These are phyloP conservation scores for Drosophila ezoana DNA, from an alignment of 2,888 invertebrate genomes.

Conservation along the genomic window DNA sequence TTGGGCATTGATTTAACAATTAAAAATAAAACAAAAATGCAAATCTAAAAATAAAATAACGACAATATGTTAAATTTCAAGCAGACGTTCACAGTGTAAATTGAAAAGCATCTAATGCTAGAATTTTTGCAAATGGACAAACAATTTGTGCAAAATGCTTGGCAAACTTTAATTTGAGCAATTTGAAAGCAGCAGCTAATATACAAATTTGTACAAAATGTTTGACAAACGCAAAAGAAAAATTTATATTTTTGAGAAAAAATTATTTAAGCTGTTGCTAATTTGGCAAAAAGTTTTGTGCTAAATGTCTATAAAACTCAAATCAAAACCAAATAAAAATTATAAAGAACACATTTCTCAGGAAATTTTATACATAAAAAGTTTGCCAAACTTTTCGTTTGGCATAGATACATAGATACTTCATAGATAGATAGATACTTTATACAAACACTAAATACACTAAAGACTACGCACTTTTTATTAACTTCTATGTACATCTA, in stretches of 20 bases:
- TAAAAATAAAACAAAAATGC: neutral
- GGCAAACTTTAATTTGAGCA: neutral
- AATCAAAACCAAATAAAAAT: neutral
- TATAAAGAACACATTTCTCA: neutral
- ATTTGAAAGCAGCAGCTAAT: neutral
- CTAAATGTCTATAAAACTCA: neutral
- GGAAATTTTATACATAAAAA: neutral
- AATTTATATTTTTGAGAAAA: no score
- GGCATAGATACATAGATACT: neutral
- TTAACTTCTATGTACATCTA: neutral
- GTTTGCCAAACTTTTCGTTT: neutral
- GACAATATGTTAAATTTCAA: neutral
- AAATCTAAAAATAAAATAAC: neutral
- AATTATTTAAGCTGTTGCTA: neutral
- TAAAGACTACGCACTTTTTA: neutral
- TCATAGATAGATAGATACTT: no score
- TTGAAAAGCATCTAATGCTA: neutral
- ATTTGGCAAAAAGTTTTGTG: neutral
- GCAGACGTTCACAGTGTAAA: neutral
- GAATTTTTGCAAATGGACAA: neutral
- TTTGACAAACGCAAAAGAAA: neutral
- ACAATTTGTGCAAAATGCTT: neutral
- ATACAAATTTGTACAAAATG: neutral
- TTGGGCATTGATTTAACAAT: neutral
- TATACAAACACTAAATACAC: no score